Base-by-base conservation (phyloP, 2,113 vertebrate genomes). In the Aepyceros melampus region DNA sequence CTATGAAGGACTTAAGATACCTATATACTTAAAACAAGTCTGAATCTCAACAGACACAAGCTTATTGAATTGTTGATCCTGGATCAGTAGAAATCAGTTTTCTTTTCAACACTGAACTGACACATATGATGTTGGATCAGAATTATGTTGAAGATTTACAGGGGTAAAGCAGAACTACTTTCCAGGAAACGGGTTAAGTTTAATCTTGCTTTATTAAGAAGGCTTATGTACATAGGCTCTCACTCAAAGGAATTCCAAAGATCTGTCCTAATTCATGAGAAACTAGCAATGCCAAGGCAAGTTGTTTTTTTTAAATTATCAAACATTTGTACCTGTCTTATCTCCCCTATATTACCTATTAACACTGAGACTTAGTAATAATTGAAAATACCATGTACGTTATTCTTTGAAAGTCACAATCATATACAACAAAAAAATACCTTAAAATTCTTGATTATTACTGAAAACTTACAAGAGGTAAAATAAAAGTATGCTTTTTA, bases 51-150 rank as follows among this genome's bases (percentile, higher is more conserved):
- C 43, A 87, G 82, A 53, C 89, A 89, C 14, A n/a, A 53, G 78
- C 78, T 96, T 90, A 88, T 11, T 79, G 47, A 96, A 87, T 76
- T 94, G 55, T 89, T 87, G 47, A 92, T 87, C 55, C 36, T 89
- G 56, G 36, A 96, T 74, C 84, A 84, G 25, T 27, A 94, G 89
- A 97, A 95, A 95, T 81, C n/a, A 93, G 33, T 94, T 91, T 96
- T 93, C 47, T 82, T 91, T 92, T 55, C 58, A 94, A 40, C 74
- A 95, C 49, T 58, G 47, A 94, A 62, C 23, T 40, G 87, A 25
- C 19, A 83, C 16, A 87, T 2, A 36, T 49, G 40, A 91, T 64
- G 36, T 84, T 96, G 67, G 55, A 86, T 64, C 10, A 90, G 76
- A 89, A 86, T 91, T 88, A 84, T 16, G 15, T 45, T 43, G 29